Conservation (phyloP, 2,113 vertebrate genomes). For the Leptobrachium ailaonicum region DNA sequence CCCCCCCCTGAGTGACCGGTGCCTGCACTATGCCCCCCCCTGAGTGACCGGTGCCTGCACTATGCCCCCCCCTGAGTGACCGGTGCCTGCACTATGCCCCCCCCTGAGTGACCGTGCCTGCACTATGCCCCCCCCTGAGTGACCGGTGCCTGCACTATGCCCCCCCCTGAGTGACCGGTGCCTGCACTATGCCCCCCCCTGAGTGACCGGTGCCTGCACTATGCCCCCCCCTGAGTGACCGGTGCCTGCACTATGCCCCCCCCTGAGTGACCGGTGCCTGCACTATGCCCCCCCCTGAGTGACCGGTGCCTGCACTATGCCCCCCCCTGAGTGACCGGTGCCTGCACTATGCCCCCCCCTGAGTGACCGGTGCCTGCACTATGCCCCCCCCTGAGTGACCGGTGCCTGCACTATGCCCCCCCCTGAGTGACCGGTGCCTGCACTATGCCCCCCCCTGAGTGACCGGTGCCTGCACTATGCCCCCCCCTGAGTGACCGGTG, state of each 20-base stretch:
- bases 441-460: not conserved
- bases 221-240: no score
- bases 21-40: not conserved
- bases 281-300: not conserved
- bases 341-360: no score
- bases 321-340: no score
- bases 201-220: no score
- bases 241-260: not conserved
- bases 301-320: constrained; percentile 30
- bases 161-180: no score
- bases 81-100: not conserved
- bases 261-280: not conserved
- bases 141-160: not conserved
- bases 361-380: no score
- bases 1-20: not conserved
- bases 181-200: no score
- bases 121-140: not conserved
- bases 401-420: not conserved
- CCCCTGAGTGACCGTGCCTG: not conserved
- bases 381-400: no score
- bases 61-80: not conserved
- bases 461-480: not conserved
- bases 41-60: not conserved
- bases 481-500: not conserved
- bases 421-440: no score